phyloP scores from a whole-genome alignment of 2,888 invertebrate species.

The Cantharis nigra region DNA sequence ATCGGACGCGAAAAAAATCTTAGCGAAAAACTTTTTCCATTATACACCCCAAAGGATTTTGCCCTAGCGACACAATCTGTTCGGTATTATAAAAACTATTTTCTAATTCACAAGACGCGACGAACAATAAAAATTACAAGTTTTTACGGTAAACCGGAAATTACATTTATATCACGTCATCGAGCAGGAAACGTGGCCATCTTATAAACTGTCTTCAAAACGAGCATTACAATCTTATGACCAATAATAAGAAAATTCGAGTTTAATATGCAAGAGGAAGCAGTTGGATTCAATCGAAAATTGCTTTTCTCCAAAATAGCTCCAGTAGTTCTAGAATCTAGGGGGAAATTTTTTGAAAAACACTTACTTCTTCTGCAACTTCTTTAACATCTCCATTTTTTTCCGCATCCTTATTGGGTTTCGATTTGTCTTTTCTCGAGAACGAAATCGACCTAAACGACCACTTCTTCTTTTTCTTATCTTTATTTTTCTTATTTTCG shows the following conservation, averaged over 20 bases:
- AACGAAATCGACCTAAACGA: conserved; percentile 87
- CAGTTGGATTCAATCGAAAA: not conserved
- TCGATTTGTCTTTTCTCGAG: conserved; percentile 85
- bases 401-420: conserved; percentile 70
- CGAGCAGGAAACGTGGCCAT: conserved; percentile 37
- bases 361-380: conserved; percentile 68
- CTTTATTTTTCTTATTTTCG: conserved; percentile 49
- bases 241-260: conserved; percentile 1
- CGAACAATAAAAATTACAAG: not conserved
- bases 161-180: conserved; percentile 45
- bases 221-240: not conserved
- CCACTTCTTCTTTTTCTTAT: conserved; percentile 83
- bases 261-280: not conserved
- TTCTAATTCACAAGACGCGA: not conserved
- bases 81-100: not conserved
- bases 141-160: conserved; percentile 38
- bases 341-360: not conserved
- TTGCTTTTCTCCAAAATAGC: not conserved
- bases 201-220: conserved; percentile 7
- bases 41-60: not conserved
- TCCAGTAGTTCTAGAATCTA: too few species aligned
- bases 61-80: not conserved
- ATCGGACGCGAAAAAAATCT: not conserved
- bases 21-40: not conserved
- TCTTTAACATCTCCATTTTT: conserved; percentile 65